phyloP scores from a whole-genome alignment of 2,888 invertebrate genomes.

The Bruchidius siliquastri region DNA sequence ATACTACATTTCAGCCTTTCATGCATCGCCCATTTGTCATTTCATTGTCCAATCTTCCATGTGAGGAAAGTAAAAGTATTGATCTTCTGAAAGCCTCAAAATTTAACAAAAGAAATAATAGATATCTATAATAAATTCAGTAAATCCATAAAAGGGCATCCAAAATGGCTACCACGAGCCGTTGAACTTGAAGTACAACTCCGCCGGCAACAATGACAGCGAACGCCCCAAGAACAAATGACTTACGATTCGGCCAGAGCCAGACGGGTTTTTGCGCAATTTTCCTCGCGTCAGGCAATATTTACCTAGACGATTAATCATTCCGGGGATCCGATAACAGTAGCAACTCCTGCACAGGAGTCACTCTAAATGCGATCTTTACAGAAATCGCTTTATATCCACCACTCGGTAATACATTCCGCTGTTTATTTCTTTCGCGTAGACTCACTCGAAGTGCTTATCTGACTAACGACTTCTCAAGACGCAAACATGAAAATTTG shows the following conservation, averaged over 20 bases:
- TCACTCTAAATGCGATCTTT: background rate
- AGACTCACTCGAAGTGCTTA: background rate
- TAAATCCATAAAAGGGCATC: background rate
- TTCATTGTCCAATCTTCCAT: too few species aligned
- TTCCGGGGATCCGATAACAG: background rate
- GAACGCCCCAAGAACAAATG: constrained; percentile 40
- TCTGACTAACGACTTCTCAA: background rate
- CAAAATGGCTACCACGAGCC: background rate
- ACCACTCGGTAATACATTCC: background rate
- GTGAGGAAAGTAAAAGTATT: too few species aligned
- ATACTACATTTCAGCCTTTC: too few species aligned
- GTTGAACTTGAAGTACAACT: background rate
- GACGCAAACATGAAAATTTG: background rate
- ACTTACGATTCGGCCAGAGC: constrained; percentile 29
- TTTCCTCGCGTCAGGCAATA: constrained; percentile 1
- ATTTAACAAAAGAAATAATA: too few species aligned
- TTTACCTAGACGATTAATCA: background rate
- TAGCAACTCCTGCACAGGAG: background rate
- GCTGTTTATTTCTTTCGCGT: background rate
- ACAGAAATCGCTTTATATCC: background rate
- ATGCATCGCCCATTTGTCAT: too few species aligned
- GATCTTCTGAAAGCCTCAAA: too few species aligned
- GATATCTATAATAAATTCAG: background rate
- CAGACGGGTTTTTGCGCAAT: constrained; percentile 25
- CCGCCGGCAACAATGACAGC: constrained; percentile 29